phyloP scores from a whole-genome alignment of 1,140 invertebrate genomes.

The Drosophila ficusphila region DNA sequence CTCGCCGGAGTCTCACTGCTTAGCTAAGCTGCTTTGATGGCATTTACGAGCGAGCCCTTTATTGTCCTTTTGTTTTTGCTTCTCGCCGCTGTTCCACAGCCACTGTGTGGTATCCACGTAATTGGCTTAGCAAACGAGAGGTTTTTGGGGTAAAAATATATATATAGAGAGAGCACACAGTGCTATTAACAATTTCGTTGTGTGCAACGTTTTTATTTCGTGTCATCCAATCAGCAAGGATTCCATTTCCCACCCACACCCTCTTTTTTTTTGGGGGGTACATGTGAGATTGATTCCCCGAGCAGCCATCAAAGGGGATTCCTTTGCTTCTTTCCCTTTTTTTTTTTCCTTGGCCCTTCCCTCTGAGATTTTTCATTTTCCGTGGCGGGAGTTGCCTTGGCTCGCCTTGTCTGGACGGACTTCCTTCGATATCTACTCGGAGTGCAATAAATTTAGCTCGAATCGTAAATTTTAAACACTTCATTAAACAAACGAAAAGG shows the following conservation, averaged over 20 bases:
- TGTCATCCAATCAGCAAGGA: slow-evolving; percentile 66
- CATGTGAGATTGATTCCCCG: slow-evolving; percentile 71
- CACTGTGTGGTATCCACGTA: slow-evolving; percentile 43
- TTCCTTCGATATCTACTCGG: slow-evolving; percentile 26
- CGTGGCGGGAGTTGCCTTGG: background rate
- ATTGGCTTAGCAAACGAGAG: slow-evolving; percentile 57
- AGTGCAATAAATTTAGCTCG: slow-evolving; percentile 61
- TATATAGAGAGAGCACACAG: background rate
- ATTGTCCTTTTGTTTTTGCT: slow-evolving; percentile 71
- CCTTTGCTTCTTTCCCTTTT: background rate
- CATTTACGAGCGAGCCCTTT: slow-evolving; percentile 70
- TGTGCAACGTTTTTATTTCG: slow-evolving; percentile 66
- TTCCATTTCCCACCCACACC: slow-evolving; percentile 3
- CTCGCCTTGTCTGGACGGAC: slow-evolving; percentile 10
- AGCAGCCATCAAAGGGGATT: slow-evolving; percentile 65
- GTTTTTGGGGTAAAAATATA: slow-evolving; percentile 4
- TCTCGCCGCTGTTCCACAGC: background rate
- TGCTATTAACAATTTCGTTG: slow-evolving; percentile 63
- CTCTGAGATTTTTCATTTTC: slow-evolving; percentile 16
- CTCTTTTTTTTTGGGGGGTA: slow-evolving; percentile 15
- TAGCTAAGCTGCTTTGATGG: slow-evolving; percentile 34
- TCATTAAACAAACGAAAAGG: slow-evolving; percentile 61
- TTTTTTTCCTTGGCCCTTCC: background rate
- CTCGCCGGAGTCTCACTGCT: slow-evolving; percentile 19
- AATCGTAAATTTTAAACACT: slow-evolving; percentile 76